Evolutionary conservation across 2,797 vertebrate species (phyloP).

Genomic region (Pelobates cultripes): DNA sequence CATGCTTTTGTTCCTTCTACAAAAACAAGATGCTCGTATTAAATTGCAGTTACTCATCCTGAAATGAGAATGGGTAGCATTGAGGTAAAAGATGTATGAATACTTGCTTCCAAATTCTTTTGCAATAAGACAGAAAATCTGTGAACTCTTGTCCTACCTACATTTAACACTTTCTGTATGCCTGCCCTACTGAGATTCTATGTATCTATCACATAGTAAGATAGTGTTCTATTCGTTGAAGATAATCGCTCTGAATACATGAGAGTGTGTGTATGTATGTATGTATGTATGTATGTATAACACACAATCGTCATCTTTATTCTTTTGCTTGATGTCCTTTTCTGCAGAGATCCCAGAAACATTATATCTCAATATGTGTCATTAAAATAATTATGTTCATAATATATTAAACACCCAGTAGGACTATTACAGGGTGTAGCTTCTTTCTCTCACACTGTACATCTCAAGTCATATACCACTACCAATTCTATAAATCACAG

Average conservation of each 20-base stretch:
- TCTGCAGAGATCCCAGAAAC: too few relatives aligned
- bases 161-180: neutral
- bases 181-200: too few relatives aligned
- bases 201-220: too few relatives aligned
- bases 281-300: too few relatives aligned
- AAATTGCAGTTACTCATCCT: conserved; percentile 6
- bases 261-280: too few relatives aligned
- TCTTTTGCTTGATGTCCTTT: too few relatives aligned
- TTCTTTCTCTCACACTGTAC: neutral
- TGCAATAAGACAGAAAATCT: neutral
- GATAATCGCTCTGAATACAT: too few relatives aligned
- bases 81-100: neutral
- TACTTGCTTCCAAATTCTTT: neutral
- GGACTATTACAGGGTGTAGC: neutral
- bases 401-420: neutral
- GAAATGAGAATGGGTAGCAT: neutral
- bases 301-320: too few relatives aligned
- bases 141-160: neutral
- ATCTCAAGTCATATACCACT: neutral
- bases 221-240: too few relatives aligned
- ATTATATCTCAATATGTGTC: too few relatives aligned
- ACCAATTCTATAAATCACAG: neutral
- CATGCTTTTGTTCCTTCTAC: conserved; percentile 10
- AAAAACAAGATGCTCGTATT: conserved; percentile 18
- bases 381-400: too few relatives aligned